Conservation (phyloP, 2,797 vertebrate genomes). For the Pseudomugil tenellus region DNA sequence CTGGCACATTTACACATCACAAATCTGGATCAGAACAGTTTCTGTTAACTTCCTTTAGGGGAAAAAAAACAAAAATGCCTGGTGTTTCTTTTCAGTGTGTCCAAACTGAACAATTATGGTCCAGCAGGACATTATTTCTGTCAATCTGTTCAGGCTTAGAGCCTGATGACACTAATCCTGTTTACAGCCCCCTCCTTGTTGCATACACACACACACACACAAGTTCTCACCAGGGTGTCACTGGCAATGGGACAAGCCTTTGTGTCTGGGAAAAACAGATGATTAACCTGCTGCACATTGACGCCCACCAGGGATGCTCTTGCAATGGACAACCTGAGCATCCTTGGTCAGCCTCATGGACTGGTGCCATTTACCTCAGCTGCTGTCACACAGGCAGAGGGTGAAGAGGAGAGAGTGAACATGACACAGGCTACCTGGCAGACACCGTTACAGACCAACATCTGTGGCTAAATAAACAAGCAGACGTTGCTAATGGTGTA, state of each 20-base stretch:
- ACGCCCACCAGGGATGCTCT: constrained; percentile 1
- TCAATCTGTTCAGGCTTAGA: constrained; percentile 82
- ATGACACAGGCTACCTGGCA: constrained; percentile 53
- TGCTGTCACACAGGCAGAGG: constrained; percentile 29
- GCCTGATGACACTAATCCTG: constrained; percentile 81
- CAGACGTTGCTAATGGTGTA: constrained; percentile 74
- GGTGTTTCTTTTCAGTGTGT: constrained; percentile 19
- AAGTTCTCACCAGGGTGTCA: constrained; percentile 64
- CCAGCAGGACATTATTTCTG: constrained; percentile 52
- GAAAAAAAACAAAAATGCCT: neutral
- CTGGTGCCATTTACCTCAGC: constrained; percentile 24
- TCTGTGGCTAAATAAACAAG: constrained; percentile 60
- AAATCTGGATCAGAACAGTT: neutral
- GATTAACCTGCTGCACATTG: constrained; percentile 58
- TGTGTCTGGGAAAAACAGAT: constrained; percentile 78
- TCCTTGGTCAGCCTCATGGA: constrained; percentile 17
- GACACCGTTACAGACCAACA: constrained; percentile 38
- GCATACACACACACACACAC: constrained; percentile 43
- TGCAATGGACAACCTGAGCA: constrained; percentile 9
- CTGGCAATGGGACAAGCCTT: constrained; percentile 58
- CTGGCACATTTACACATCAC: neutral
- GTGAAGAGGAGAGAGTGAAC: constrained; percentile 32
- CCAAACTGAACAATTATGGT: constrained; percentile 63
- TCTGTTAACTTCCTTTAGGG: neutral
- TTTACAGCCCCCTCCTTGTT: constrained; percentile 68